Evolutionary conservation across 2,113 vertebrate species (phyloP).

Genomic region (Diadophis punctatus): DNA sequence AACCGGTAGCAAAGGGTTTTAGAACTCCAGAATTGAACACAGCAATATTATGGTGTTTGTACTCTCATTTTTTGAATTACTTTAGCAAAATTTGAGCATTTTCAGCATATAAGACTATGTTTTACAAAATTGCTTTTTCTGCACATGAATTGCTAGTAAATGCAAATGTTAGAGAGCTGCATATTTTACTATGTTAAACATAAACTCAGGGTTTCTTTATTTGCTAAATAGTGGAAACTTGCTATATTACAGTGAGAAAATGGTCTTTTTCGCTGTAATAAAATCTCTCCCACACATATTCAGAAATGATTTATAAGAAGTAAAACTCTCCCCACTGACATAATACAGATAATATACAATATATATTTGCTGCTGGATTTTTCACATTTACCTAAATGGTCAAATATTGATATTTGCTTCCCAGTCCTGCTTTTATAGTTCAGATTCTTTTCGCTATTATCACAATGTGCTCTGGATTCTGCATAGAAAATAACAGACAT

Average conservation of each 20-base stretch:
- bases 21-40: too few relatives aligned
- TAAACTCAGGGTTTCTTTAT: background rate
- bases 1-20: too few relatives aligned
- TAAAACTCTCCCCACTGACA: background rate
- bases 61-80: background rate
- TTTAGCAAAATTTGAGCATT: background rate
- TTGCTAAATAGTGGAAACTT: background rate
- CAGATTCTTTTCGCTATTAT: background rate
- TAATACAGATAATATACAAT: background rate
- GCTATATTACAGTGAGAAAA: background rate
- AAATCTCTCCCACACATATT: background rate
- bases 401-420: background rate
- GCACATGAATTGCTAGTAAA: background rate
- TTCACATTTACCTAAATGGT: background rate
- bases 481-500: background rate
- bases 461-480: background rate
- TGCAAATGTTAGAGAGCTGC: background rate
- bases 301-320: background rate
- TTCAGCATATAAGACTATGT: background rate
- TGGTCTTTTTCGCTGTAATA: background rate
- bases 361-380: background rate
- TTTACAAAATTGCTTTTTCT: background rate
- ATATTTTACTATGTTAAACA: background rate
- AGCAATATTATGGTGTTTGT: background rate
- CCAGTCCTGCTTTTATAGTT: too few relatives aligned